Evolutionary conservation across 2,797 vertebrate genomes (phyloP), one percentile per base, ranked within the genome.

Genomic region (Adrianichthys oophorus): DNA sequence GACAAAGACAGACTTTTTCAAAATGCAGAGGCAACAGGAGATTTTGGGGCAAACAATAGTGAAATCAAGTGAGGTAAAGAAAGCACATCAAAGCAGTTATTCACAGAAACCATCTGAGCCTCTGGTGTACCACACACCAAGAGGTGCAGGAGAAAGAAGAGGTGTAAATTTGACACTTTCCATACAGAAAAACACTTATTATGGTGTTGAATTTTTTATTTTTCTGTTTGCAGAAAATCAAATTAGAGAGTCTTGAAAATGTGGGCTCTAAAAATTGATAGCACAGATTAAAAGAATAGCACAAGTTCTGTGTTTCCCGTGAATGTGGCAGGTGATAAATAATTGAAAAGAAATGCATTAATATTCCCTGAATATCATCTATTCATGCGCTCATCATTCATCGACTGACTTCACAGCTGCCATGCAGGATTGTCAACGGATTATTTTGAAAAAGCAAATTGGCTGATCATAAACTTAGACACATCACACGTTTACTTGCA

Each of bases 281-380:
- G 16, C 48, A 40, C 40, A 44, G n/a, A 61, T 61, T 60, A 1
- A 60, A 32, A 56, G 32, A 46, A 54, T 45, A 52, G 54, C n/a
- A 53, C 15, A 53, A 56, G 51, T 63, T 42, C 45, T 61, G 42
- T 62, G 23, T 55, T 62, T 69, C 68, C 41, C 52, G 65, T 65
- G 41, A 65, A 67, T 62, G 56, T 66, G 62, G 41, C 51, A 55
- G 44, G 40, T 43, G 43, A 79, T 86, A 24, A 65, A 79, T 79
- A 72, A 84, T 81, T 80, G 52, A 78, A 37, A 74, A 52, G 48
- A 16, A 61, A 68, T 57, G 53, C 48, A 68, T 88, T 83, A 56
- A 78, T 79, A 79, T 74, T 84, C 79, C 52, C 54, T 55, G 37
- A 58, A 62, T 52, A 40, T 15, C 56, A 47, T 46, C 52, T 61